phyloP scores from a whole-genome alignment of 2,797 vertebrate genomes.

The Pangasius djambal region DNA sequence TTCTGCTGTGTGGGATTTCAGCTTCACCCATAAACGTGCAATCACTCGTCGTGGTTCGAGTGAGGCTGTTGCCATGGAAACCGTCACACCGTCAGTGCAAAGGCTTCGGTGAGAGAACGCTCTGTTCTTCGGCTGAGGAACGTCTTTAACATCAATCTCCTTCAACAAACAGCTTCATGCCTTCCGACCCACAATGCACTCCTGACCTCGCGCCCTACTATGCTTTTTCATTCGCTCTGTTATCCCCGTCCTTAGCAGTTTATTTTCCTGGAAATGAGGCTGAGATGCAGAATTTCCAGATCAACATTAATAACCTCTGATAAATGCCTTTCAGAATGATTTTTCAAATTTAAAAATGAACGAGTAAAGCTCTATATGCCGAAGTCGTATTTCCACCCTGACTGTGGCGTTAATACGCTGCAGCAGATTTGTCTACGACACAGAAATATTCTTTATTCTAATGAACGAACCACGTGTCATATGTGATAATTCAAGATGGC shows the following conservation, averaged over 20 bases:
- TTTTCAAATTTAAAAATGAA: background rate
- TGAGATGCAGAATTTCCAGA: background rate
- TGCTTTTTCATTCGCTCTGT: background rate
- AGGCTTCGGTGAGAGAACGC: constrained; percentile 52
- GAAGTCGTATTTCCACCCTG: background rate
- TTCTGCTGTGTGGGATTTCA: constrained; percentile 54
- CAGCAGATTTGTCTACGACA: background rate
- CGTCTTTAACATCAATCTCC: background rate
- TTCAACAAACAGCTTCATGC: background rate
- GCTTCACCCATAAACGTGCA: constrained; percentile 36
- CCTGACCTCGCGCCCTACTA: background rate
- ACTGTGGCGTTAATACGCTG: background rate
- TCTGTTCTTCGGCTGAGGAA: constrained; percentile 43
- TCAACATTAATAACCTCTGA: too few relatives aligned
- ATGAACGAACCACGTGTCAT: background rate
- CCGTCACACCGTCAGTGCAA: constrained; percentile 64
- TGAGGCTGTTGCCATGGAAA: constrained; percentile 73
- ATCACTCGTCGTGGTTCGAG: constrained; percentile 43
- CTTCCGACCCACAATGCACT: background rate
- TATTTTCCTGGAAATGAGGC: background rate
- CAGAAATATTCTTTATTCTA: background rate
- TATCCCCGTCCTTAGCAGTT: background rate
- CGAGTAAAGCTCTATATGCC: background rate
- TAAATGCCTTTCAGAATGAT: background rate
- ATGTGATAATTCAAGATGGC: background rate